Base-by-base conservation (phyloP, 2,113 vertebrate species). In the Peromyscus maniculatus region DNA sequence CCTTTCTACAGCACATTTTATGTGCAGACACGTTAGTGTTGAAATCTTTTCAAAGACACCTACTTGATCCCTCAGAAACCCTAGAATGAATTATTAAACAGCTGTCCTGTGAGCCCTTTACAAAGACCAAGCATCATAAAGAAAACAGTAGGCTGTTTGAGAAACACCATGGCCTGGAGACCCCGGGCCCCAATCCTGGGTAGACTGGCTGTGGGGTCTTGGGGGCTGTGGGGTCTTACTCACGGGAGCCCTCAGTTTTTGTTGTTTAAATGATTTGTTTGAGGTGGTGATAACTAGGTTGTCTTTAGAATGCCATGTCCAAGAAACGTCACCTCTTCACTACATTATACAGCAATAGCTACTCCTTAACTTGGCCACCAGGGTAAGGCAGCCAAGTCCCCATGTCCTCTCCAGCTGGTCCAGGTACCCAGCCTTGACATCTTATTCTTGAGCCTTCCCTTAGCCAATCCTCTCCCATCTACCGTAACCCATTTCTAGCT, bases 1-100 rank as follows among this genome's bases (percentile, higher is more conserved):
- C 92, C 96, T 97, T 66, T 84, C 93, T 55, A 80, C 0, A 36
- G 72, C 90, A 71, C 21, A 49, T 91, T 93, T 93, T 71, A 94
- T 52, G 28, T 64, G 57, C 64, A 84, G 78, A 87, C 52, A 57
- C 74, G 46, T 96, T 1, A 80, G 80, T 22, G 46, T 57, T 46
- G 79, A 96, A 71, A 62, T 31, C 92, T 92, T 93, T 95, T 75
- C 92, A 84, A 64, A 97, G 77, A 39, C 77, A 91, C 77, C 90
- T 80, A 55, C 62, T 26, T 72, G 75, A 94, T 91, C 95, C 84
- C 80, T 46, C 10, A 80, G 94, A 91, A 90, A 86, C 62, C 75
- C 90, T 87, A 78, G 89, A 87, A 87, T 69, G 71, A 79, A 84
- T 91, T 33, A 86, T 95, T 94, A 89, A 89, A 77, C 94, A 97